Base-by-base conservation (phyloP, 2,888 invertebrate genomes). In the Trachelus iudaicus region DNA sequence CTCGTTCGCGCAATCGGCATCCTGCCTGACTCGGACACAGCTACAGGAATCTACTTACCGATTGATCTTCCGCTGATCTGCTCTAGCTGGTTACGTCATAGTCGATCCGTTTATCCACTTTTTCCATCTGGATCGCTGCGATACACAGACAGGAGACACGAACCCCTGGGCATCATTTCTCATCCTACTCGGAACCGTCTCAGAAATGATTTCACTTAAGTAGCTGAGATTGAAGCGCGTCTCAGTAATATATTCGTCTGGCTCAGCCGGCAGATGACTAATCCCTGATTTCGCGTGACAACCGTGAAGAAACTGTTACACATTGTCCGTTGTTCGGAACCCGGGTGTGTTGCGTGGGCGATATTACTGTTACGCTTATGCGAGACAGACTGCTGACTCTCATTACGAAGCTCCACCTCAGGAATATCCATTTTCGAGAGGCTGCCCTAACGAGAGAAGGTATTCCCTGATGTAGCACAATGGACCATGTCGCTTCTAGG, bases 271-370 rank as follows among this genome's bases (percentile, higher is more conserved):
- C 74, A 74, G 82, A 83, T 85, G 86, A 89, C 87, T 89, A 89
- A 89, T 89, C 83, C 85, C 82, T 85, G 87, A 89, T 89, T 90
- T 87, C 84, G 85, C 87, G 84, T 84, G 88, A 89, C 87, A 88
- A 85, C 86, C 87, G 87, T 86, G 87, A 88, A 87, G 89, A 85
- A 88, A 89, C 82, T 90, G 89, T 89, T 89, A 90, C 88, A 90
- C 88, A 90, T 90, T 89, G 90, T 89, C 87, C 88, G 87, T 85
- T 85, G 88, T 88, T 88, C 84, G 82, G 80, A 79, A 79, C 81
- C 79, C 82, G 73, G 75, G 73, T 76, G 76, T 79, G 76, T 30
- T 69, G 81, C 79, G 86, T 85, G 85, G 85, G 87, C 86, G 87
- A 76, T 80, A 74, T 73, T 81, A 73, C 82, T 81, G 82, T 84